phyloP scores from a whole-genome alignment of 2,113 vertebrate genomes.

The Halcyon malimbica region DNA sequence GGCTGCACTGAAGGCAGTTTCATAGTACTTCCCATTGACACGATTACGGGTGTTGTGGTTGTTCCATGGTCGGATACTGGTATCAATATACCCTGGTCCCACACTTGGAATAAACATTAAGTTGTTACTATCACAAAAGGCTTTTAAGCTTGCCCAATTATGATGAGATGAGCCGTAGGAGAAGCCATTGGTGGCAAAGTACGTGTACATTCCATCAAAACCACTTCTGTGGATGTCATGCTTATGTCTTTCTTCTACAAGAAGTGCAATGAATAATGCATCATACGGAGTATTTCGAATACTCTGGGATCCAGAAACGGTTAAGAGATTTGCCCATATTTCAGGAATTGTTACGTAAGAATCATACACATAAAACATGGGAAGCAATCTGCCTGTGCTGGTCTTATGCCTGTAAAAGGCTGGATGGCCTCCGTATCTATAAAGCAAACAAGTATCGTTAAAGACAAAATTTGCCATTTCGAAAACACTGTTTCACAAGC shows the following conservation, averaged over 20 bases:
- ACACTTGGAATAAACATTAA: conserved; percentile 95
- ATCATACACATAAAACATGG: conserved; percentile 96
- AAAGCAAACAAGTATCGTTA: conserved; percentile 56
- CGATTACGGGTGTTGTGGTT: conserved; percentile 93
- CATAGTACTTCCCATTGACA: conserved; percentile 95
- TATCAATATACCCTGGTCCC: conserved; percentile 95
- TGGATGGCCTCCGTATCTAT: conserved; percentile 91
- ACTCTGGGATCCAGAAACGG: conserved; percentile 81
- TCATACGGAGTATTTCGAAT: conserved; percentile 90
- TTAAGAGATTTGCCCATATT: conserved; percentile 90
- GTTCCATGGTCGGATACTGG: conserved; percentile 95
- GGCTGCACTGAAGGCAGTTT: conserved; percentile 87
- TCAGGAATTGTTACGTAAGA: conserved; percentile 91
- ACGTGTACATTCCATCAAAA: conserved; percentile 96
- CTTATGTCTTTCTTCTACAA: conserved; percentile 94
- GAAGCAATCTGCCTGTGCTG: conserved; percentile 83
- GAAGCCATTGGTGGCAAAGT: conserved; percentile 97
- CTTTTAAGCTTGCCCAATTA: conserved; percentile 89
- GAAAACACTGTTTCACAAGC: background rate
- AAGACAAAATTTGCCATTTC: background rate
- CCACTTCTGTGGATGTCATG: conserved; percentile 88
- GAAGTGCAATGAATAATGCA: conserved; percentile 89
- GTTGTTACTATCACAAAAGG: conserved; percentile 89
- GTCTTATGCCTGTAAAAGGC: conserved; percentile 92
- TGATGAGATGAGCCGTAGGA: conserved; percentile 94